Evolutionary conservation across 2,888 invertebrate species (phyloP).

Genomic region (Alcis repandata): DNA sequence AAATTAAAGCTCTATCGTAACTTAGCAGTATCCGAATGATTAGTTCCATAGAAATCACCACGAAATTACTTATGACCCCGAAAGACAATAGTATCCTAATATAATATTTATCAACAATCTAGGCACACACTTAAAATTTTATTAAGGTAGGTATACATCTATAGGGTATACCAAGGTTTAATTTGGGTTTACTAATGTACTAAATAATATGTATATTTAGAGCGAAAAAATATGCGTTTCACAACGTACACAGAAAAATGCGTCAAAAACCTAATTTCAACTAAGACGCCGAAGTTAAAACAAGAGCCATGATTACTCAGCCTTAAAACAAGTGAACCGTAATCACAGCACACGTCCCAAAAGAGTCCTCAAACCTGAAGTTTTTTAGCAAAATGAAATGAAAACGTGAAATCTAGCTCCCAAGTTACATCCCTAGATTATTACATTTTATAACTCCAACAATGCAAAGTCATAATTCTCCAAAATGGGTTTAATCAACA

Average conservation of each 20-base stretch:
- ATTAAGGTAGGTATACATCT: no score
- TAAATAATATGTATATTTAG: not conserved
- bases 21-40: no score
- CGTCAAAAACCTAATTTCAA: not conserved
- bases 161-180: no score
- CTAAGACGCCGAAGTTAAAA: not conserved
- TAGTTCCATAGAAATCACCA: no score
- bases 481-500: conserved; percentile 12
- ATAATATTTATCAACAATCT: no score
- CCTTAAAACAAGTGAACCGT: not conserved
- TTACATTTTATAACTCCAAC: conserved; percentile 12
- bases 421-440: conserved; percentile 5
- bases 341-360: not conserved
- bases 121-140: no score
- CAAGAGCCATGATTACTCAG: not conserved
- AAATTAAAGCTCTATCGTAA: no score
- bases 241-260: no score
- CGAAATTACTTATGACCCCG: no score
- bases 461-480: conserved; percentile 4
- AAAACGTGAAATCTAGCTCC: conserved; percentile 10
- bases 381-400: not conserved
- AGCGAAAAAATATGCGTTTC: no score
- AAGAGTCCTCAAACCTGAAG: not conserved
- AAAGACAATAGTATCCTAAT: no score
- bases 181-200: no score